Evolutionary conservation across 2,113 vertebrate genomes (phyloP).

Genomic region (Stomatorhinus ivindoensis): DNA sequence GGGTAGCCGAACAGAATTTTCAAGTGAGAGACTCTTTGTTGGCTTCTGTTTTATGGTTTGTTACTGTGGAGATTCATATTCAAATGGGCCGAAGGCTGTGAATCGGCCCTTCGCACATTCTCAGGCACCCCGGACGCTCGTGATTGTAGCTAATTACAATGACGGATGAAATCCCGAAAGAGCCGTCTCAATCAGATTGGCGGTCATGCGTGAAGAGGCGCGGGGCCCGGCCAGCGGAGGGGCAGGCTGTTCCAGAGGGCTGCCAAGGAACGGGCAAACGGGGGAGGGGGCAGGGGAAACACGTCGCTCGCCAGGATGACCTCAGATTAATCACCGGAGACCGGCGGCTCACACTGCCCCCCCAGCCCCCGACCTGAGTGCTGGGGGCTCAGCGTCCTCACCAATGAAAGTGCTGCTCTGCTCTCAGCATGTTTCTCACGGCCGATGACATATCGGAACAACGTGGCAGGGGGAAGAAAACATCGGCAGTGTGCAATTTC

Average conservation of each 20-base stretch:
- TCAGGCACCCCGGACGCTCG: constrained; percentile 70
- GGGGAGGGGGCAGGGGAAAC: constrained; percentile 30
- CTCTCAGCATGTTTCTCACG: constrained; percentile 10
- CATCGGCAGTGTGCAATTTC: not conserved
- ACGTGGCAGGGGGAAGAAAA: not conserved
- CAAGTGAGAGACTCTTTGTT: constrained; percentile 71
- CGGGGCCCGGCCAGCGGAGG: constrained; percentile 56
- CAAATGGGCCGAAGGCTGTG: constrained; percentile 71
- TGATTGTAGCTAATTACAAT: constrained; percentile 84
- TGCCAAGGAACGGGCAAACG: constrained; percentile 57
- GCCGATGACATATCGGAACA: not conserved
- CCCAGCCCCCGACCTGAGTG: constrained; percentile 24
- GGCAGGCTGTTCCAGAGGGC: constrained; percentile 56
- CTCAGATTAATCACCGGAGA: constrained; percentile 71
- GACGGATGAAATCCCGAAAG: constrained; percentile 70
- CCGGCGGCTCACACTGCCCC: constrained; percentile 55
- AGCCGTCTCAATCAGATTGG: constrained; percentile 71
- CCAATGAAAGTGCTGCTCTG: not conserved
- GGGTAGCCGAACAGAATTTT: constrained; percentile 64
- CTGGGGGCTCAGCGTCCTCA: constrained; percentile 36
- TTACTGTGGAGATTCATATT: constrained; percentile 79
- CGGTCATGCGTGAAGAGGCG: constrained; percentile 67
- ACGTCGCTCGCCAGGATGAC: constrained; percentile 52
- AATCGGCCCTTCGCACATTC: constrained; percentile 74
- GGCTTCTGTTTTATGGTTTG: constrained; percentile 56